Evolutionary conservation across 2,113 vertebrate genomes (phyloP).

Genomic region (Dipodomys spectabilis): DNA sequence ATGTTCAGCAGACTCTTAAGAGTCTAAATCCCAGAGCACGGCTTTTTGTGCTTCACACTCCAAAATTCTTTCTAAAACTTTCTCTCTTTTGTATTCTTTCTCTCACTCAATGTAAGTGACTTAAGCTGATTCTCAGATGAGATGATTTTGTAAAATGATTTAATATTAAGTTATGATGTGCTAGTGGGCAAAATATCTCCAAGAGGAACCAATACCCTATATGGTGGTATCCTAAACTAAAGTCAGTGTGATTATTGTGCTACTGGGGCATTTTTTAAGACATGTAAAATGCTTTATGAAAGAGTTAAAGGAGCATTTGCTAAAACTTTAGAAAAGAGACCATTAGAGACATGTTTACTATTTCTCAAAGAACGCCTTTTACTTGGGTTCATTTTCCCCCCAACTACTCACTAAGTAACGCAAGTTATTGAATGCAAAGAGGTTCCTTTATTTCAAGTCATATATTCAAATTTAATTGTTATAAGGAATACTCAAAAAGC

Average conservation of each 20-base stretch:
- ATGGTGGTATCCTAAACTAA: not conserved
- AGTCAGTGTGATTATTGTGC: not conserved
- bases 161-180: not conserved
- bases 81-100: not conserved
- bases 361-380: not conserved
- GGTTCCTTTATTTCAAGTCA: conserved; percentile 47
- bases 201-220: not conserved
- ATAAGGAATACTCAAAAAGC: conserved; percentile 52
- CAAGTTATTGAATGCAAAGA: conserved; percentile 56
- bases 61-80: not conserved
- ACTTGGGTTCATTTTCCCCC: not conserved
- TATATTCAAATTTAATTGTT: conserved; percentile 73
- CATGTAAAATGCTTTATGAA: not conserved
- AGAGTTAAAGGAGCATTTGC: not conserved
- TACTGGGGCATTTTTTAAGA: not conserved
- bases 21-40: not conserved
- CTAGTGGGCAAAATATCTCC: not conserved
- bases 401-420: not conserved
- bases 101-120: not conserved
- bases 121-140: not conserved
- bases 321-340: not conserved
- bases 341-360: not conserved
- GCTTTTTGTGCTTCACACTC: not conserved
- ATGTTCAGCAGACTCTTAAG: not conserved
- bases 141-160: conserved; percentile 21